These are phyloP conservation scores for Zelostemma sp. DNA, from an alignment of 1,140 invertebrate species.

Conservation along the genomic window DNA sequence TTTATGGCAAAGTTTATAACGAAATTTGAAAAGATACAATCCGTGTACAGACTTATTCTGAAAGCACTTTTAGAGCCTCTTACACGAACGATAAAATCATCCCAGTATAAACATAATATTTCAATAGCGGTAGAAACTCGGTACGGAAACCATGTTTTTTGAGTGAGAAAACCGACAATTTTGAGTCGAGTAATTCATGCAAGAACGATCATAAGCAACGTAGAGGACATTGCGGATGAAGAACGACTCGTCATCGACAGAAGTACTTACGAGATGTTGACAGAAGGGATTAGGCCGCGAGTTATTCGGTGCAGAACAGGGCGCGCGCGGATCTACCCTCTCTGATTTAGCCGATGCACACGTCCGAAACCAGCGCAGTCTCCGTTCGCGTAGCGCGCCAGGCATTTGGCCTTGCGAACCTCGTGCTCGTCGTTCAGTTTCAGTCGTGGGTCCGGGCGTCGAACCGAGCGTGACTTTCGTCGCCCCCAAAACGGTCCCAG, in stretches of 20 bases:
- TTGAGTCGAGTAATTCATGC: background rate
- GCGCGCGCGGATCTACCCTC: slow-evolving; percentile 10
- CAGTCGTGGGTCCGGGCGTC: slow-evolving; percentile 51
- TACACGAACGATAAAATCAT: too few relatives aligned
- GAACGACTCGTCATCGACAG: background rate
- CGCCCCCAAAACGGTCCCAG: background rate
- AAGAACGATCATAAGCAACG: background rate
- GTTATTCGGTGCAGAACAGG: slow-evolving; percentile 19
- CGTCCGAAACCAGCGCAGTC: slow-evolving; percentile 58
- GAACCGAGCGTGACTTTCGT: slow-evolving; percentile 7
- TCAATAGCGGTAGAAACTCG: too few relatives aligned
- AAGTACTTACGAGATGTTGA: slow-evolving; percentile 21
- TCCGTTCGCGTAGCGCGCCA: slow-evolving; percentile 60
- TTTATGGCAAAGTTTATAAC: too few relatives aligned
- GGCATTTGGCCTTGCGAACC: slow-evolving; percentile 54
- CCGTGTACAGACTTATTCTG: too few relatives aligned
- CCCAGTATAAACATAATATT: too few relatives aligned
- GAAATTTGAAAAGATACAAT: too few relatives aligned
- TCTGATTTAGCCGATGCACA: slow-evolving; percentile 18
- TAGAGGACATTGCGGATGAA: background rate
- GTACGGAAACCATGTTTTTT: too few relatives aligned
- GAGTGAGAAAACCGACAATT: too few relatives aligned
- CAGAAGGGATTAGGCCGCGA: slow-evolving; percentile 6
- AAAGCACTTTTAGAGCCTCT: too few relatives aligned
- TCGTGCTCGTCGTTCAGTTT: slow-evolving; percentile 64